These are phyloP conservation scores for Crossaster papposus DNA, from an alignment of 53 echinoderm and acorn worm genomes.

Conservation along the genomic window DNA sequence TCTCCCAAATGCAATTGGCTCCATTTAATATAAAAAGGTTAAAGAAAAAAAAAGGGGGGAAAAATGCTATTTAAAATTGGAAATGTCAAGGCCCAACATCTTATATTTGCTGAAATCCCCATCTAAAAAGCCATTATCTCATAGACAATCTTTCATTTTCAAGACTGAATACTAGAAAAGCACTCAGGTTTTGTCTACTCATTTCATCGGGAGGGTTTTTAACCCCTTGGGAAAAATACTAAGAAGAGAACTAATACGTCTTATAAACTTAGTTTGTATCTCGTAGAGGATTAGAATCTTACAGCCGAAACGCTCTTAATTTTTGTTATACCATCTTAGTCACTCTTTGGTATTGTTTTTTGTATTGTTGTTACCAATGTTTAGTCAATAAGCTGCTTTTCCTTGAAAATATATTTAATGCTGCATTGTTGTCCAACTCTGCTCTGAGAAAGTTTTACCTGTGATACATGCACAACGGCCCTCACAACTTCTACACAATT, in stretches of 20 bases:
- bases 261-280: background rate
- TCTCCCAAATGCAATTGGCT: background rate
- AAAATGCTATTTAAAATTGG: background rate
- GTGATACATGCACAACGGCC: too few relatives aligned
- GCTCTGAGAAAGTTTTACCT: too few relatives aligned
- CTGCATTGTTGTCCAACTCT: too few relatives aligned
- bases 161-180: background rate
- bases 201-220: background rate
- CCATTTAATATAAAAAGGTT: background rate
- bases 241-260: background rate
- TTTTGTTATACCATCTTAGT: background rate
- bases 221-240: background rate
- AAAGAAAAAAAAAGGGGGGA: background rate
- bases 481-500: too few relatives aligned
- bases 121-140: slow-evolving; percentile 7
- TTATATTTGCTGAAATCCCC: background rate
- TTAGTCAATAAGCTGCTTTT: background rate
- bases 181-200: background rate
- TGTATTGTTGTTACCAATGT: background rate
- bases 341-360: background rate
- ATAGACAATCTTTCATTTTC: background rate
- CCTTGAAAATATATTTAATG: too few relatives aligned
- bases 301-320: background rate
- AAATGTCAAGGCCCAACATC: slow-evolving; percentile 8
- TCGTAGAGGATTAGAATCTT: background rate